phyloP scores from a whole-genome alignment of 2,797 vertebrate species.

The Galagoides demidoff region DNA sequence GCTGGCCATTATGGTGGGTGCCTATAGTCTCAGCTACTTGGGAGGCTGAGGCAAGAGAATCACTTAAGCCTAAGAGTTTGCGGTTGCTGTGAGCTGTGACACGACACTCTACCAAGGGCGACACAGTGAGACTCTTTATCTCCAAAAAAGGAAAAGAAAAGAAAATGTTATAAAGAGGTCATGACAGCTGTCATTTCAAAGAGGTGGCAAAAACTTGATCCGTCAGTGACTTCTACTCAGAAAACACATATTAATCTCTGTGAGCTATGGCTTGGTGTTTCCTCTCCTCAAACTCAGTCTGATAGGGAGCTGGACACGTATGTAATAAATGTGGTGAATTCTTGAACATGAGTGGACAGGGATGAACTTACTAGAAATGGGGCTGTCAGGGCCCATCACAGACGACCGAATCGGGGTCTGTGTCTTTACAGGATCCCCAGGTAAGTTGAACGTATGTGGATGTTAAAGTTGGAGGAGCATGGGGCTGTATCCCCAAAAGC shows the following conservation, averaged over 20 bases:
- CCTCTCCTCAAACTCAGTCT: background rate
- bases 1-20: no score
- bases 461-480: background rate
- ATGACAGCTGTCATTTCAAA: slow-evolving; percentile 11
- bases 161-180: background rate
- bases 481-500: background rate
- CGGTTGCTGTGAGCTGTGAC: no score
- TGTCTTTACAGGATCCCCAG: background rate
- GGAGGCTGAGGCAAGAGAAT: no score
- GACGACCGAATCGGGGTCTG: background rate
- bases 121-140: no score
- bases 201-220: background rate
- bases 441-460: background rate
- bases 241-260: background rate
- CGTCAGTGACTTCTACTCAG: background rate
- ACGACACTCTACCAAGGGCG: no score
- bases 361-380: background rate
- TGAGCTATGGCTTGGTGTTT: background rate
- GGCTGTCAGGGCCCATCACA: background rate
- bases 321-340: background rate
- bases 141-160: no score
- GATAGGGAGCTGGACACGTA: background rate
- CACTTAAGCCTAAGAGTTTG: no score
- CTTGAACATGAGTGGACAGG: background rate
- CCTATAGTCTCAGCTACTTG: no score